phyloP scores from a whole-genome alignment of 2,113 vertebrate genomes.

The Oncorhynchus keta region DNA sequence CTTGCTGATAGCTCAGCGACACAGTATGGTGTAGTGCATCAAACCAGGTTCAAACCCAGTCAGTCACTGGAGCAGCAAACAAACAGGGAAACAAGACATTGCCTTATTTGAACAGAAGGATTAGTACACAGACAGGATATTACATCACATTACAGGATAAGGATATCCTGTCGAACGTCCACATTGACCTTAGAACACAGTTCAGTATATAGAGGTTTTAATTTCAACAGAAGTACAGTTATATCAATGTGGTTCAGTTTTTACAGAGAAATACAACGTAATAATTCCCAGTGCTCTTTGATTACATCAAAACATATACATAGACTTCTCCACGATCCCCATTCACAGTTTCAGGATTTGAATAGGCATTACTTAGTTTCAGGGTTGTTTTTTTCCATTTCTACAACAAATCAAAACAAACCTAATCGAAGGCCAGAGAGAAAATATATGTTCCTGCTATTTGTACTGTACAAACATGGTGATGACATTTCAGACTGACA shows the following conservation, averaged over 20 bases:
- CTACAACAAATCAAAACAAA: conserved; percentile 65
- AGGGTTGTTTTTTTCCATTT: conserved; percentile 51
- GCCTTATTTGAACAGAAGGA: too few relatives aligned
- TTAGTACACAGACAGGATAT: conserved; percentile 48
- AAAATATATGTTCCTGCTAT: conserved; percentile 38
- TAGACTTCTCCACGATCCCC: conserved; percentile 67
- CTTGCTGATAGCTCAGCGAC: too few relatives aligned
- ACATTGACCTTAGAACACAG: conserved; percentile 36
- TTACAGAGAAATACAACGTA: conserved; percentile 75
- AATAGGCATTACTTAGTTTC: conserved; percentile 67
- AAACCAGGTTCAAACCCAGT: too few relatives aligned
- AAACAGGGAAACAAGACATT: too few relatives aligned
- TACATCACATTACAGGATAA: conserved; percentile 56
- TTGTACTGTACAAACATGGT: conserved; percentile 52
- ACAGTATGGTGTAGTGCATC: too few relatives aligned
- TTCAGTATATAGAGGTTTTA: conserved; percentile 66
- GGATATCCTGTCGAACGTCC: conserved; percentile 55
- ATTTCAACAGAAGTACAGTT: conserved; percentile 77
- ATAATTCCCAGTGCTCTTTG: conserved; percentile 74
- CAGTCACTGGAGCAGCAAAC: too few relatives aligned
- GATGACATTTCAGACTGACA: conserved; percentile 49
- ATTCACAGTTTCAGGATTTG: conserved; percentile 77
- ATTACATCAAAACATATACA: conserved; percentile 75
- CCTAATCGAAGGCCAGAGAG: conserved; percentile 54
- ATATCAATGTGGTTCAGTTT: conserved; percentile 70